Evolutionary conservation across 35 echinoderm and acorn worm species (phyloP).

Genomic region (Heliocidaris erythrogramma): DNA sequence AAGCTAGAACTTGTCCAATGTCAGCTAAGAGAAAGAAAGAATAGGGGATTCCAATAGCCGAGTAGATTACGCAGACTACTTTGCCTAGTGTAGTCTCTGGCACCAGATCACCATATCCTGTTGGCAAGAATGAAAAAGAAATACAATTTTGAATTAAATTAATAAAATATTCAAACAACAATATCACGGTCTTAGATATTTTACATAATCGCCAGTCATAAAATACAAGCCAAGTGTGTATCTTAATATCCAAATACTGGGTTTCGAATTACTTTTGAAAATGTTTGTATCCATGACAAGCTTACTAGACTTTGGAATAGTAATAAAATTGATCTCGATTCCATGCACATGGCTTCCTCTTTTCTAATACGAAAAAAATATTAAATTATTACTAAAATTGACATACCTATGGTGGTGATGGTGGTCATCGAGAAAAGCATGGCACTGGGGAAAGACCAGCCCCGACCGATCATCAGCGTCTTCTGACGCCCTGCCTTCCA

Average conservation of each 20-base stretch:
- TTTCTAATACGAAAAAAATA: too few species aligned
- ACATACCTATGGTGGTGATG: constrained; percentile 79
- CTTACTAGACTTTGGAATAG: too few species aligned
- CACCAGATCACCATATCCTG: constrained; percentile 91
- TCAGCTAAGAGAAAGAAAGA: constrained; percentile 78
- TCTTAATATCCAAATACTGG: too few species aligned
- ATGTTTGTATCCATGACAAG: too few species aligned
- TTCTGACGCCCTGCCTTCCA: constrained; percentile 60
- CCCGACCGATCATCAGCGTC: background rate
- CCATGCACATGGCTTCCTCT: too few species aligned
- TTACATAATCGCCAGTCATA: background rate
- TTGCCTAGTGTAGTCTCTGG: constrained; percentile 67
- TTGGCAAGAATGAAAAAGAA: constrained; percentile 27
- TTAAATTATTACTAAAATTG: too few species aligned
- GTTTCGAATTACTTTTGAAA: too few species aligned
- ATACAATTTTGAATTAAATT: background rate
- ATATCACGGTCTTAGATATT: background rate
- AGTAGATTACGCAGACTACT: constrained; percentile 72
- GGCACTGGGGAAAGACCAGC: constrained; percentile 54
- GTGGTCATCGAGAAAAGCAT: constrained; percentile 81
- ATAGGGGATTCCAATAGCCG: constrained; percentile 71
- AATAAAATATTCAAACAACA: background rate
- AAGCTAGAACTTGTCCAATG: constrained; percentile 80
- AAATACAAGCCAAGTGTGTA: too few species aligned
- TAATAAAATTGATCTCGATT: too few species aligned